A percentile compares a stretch with the other conserved stretches of the same genome.
These are phyloP conservation scores for Ceryle rudis DNA, from an alignment of 2,797 vertebrate genomes.

Conservation along the genomic window DNA sequence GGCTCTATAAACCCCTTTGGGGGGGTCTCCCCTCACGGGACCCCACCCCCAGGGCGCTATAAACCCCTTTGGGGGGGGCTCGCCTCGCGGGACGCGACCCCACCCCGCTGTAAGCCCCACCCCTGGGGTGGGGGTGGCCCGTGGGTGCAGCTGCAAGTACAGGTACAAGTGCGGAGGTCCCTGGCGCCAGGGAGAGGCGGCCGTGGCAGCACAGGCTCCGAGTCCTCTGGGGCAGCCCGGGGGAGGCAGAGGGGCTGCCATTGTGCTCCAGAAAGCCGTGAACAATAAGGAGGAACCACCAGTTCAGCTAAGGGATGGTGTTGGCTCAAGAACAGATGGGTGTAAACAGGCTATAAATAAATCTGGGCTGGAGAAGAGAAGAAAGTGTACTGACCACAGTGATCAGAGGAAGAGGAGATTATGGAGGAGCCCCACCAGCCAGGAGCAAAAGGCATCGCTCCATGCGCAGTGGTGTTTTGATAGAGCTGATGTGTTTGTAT, in stretches of 20 bases:
- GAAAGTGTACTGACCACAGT: background rate
- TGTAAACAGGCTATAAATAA: background rate
- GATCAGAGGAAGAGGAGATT: background rate
- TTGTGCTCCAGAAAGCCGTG: background rate
- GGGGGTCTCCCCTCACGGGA: no score
- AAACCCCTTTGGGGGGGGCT: no score
- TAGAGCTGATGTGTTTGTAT: rapidly evolving
- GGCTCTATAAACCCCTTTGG: no score
- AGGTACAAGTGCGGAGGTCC: background rate
- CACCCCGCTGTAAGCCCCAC: no score
- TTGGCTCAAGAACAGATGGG: background rate
- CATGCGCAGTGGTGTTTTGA: rapidly evolving
- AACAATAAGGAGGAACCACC: rapidly evolving
- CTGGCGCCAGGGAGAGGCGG: rapidly evolving
- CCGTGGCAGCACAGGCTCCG: rapidly evolving
- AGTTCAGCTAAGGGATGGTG: background rate
- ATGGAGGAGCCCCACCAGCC: background rate
- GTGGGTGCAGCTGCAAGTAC: background rate
- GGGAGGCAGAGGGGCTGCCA: background rate
- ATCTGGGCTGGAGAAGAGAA: background rate
- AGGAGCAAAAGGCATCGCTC: background rate
- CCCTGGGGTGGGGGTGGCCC: no score
- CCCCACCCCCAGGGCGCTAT: no score
- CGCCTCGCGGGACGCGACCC: no score
- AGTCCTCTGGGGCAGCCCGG: rapidly evolving